A percentile compares a stretch with the other conserved stretches of the same genome.
These are phyloP conservation scores for Microctenopoma lineatum DNA, from an alignment of 2,797 vertebrate genomes.

Conservation along the genomic window DNA sequence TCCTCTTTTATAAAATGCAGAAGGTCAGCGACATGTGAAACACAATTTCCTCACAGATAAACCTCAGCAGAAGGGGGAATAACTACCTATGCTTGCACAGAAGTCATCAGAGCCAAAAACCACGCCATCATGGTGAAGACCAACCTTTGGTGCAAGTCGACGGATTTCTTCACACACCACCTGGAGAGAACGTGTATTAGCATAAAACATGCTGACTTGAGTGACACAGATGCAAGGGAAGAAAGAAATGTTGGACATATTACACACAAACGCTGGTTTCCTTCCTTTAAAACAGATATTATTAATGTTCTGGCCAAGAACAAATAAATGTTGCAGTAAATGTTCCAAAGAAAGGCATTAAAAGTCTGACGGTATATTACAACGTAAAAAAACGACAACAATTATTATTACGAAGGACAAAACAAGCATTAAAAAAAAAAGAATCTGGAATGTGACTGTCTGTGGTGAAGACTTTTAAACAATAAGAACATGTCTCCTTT, in stretches of 20 bases:
- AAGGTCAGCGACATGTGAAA: neutral
- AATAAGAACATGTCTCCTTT: constrained; percentile 79
- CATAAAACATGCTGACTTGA: constrained; percentile 11
- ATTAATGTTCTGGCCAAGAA: neutral
- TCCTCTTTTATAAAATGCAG: neutral
- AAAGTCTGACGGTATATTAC: neutral
- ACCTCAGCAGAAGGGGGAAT: neutral
- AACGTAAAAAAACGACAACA: constrained; percentile 14
- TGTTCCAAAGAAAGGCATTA: neutral
- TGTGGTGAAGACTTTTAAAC: constrained; percentile 65
- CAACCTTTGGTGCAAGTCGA: constrained; percentile 81
- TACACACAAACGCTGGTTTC: neutral
- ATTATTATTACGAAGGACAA: neutral
- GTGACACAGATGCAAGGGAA: constrained; percentile 15
- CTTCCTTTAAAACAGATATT: neutral
- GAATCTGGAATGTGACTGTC: constrained; percentile 64
- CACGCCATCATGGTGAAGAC: constrained; percentile 92
- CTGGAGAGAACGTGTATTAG: constrained; percentile 72
- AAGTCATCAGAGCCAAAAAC: constrained; percentile 99
- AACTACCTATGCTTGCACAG: constrained; percentile 96
- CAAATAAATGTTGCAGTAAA: neutral
- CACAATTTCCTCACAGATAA: too few species aligned
- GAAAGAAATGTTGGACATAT: neutral
- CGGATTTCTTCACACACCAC: constrained; percentile 92
- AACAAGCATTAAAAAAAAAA: neutral